Evolutionary conservation across 2,113 vertebrate genomes (phyloP), one percentile per base, ranked within the genome.

Genomic region (Miniopterus natalensis): DNA sequence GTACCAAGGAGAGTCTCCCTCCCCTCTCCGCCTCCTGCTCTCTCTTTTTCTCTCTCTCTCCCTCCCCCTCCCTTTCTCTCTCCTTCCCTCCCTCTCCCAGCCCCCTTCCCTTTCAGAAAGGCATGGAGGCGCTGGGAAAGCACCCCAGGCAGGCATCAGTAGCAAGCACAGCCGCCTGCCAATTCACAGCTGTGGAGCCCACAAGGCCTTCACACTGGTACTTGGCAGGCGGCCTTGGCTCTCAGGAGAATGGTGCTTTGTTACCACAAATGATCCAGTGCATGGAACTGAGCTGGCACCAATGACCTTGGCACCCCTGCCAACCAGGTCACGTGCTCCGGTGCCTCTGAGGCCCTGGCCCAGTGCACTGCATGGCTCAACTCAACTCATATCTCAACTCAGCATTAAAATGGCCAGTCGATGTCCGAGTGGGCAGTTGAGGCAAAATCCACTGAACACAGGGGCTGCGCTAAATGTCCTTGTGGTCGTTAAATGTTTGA

Each of bases 191-290:
- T 80, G 81, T 2, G 55, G 87, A 14, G 27, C 65, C 17, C 1
- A 21, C 45, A 20, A 51, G 68, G 89, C 81, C 59, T 45, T 36
- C 31, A 6, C 9, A 0, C 53, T 27, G 89, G 55, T 25, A 5
- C 94, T 79, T 92, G 84, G 86, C 94, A 79, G 66, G 36, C 42
- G 0, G 6, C 63, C 92, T 15, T 21, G 84, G 90, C 84, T 45
- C 73, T 53, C 14, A 1, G 71, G 1, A 97, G 75, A 97, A 89
- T 15, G 65, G 61, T 0, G 36, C 94, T 94, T 97, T 97, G 96
- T 97, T 53, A 73, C 49, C 31, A 1, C 27, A 8, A 84, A 80
- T 10, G 74, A 81, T 20, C 36, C 75, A 36, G 88, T 4, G 75
- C 27, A 3, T 63, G 51, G 73, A 80, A 17, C 4, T 63, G 53